Conservation (phyloP, 2,888 invertebrate species). For the Epinotia nisella region DNA sequence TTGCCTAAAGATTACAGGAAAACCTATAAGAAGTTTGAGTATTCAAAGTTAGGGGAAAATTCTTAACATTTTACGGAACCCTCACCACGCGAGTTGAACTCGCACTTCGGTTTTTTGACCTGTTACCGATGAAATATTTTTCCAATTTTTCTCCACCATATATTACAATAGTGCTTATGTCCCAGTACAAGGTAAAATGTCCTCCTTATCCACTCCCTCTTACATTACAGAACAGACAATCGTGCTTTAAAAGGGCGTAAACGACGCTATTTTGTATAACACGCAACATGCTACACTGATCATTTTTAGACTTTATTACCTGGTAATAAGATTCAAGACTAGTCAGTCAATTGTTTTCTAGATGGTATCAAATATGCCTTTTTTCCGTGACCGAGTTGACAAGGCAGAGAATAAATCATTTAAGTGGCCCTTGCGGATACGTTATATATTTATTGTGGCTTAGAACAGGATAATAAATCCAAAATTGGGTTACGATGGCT, state of each 20-base stretch:
- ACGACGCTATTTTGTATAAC: neutral
- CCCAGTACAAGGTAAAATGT: slow-evolving; percentile 26
- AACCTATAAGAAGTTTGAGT: no score
- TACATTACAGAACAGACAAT: slow-evolving; percentile 14
- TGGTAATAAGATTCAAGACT: no score
- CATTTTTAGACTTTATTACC: neutral
- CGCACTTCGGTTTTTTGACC: no score
- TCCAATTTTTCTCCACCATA: slow-evolving; percentile 20
- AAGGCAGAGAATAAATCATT: slow-evolving; percentile 36
- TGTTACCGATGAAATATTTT: no score
- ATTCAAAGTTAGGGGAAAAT: no score
- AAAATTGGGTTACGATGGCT: slow-evolving; percentile 29
- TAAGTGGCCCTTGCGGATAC: slow-evolving; percentile 37
- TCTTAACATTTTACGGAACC: no score
- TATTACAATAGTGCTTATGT: slow-evolving; percentile 26
- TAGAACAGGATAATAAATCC: slow-evolving; percentile 40
- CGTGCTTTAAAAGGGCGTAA: neutral
- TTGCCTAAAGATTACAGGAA: no score
- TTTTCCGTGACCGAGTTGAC: slow-evolving; percentile 3
- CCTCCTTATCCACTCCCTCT: slow-evolving; percentile 21
- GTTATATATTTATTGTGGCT: slow-evolving; percentile 41
- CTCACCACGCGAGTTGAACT: no score
- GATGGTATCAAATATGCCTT: neutral
- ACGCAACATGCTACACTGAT: neutral
- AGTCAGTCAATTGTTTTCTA: neutral